Evolutionary conservation across 2,888 invertebrate genomes (phyloP).

Genomic region (Chorisops tibialis): DNA sequence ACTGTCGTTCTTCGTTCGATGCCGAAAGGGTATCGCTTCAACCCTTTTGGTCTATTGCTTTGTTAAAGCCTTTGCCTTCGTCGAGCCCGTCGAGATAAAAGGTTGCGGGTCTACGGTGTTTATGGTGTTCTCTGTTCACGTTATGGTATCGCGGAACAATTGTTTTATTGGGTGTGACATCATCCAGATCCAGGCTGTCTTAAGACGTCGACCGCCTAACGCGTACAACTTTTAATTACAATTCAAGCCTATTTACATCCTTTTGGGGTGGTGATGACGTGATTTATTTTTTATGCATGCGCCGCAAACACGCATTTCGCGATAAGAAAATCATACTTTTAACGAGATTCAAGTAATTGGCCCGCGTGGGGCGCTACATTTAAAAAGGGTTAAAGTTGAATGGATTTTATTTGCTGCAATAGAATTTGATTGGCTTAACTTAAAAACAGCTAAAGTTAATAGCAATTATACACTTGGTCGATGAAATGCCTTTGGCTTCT

Average conservation of each 20-base stretch:
- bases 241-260: slow-evolving; percentile 24
- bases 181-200: no score
- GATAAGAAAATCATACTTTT: slow-evolving; percentile 15
- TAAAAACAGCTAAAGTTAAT: background rate
- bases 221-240: slow-evolving; percentile 28
- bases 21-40: background rate
- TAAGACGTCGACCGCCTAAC: background rate
- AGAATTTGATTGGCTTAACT: slow-evolving; percentile 3
- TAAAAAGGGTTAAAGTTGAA: background rate
- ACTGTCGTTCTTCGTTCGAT: background rate
- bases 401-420: background rate
- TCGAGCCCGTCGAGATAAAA: slow-evolving; percentile 19
- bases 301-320: slow-evolving; percentile 5
- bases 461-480: background rate
- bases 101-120: slow-evolving; percentile 24
- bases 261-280: slow-evolving; percentile 24
- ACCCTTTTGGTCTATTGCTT: slow-evolving; percentile 19
- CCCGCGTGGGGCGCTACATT: background rate
- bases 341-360: slow-evolving; percentile 9
- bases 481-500: no score
- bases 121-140: slow-evolving; percentile 20
- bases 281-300: slow-evolving; percentile 30
- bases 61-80: background rate
- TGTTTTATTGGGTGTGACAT: slow-evolving; percentile 33
- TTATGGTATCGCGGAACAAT: slow-evolving; percentile 19